These are phyloP conservation scores for Drosophila maculinotata DNA, from an alignment of 2,888 invertebrate genomes.

Conservation along the genomic window DNA sequence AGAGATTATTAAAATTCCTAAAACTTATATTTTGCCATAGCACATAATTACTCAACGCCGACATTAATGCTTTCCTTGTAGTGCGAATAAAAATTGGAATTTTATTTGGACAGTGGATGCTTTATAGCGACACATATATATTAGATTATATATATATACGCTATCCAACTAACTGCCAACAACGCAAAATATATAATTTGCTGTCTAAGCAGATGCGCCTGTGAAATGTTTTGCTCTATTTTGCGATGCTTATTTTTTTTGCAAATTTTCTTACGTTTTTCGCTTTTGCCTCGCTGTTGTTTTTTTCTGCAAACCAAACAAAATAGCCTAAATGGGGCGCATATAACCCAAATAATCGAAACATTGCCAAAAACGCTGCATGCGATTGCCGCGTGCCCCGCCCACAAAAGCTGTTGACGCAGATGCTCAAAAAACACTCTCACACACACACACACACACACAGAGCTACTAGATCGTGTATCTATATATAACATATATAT, in stretches of 20 bases:
- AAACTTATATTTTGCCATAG: constrained; percentile 2
- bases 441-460: constrained; percentile 14
- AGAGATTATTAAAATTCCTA: neutral
- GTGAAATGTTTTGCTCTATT: constrained; percentile 30
- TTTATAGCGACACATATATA: constrained; percentile 14
- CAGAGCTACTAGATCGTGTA: too few relatives aligned
- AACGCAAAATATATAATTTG: constrained; percentile 71
- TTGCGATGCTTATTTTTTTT: constrained; percentile 30
- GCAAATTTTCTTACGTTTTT: constrained; percentile 12
- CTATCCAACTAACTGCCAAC: constrained; percentile 64
- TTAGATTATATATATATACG: constrained; percentile 20
- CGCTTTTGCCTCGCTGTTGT: constrained; percentile 15
- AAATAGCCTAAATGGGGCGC: constrained; percentile 64
- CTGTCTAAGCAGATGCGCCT: constrained; percentile 57
- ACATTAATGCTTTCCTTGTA: constrained; percentile 25
- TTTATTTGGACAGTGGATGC: constrained; percentile 9
- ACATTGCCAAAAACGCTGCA: constrained; percentile 63
- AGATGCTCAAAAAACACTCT: constrained; percentile 35
- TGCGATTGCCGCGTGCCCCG: constrained; percentile 65
- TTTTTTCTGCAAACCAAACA: constrained; percentile 34
- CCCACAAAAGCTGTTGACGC: constrained; percentile 65
- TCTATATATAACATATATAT: constrained; percentile 26
- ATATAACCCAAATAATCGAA: constrained; percentile 38
- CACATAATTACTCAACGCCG: constrained; percentile 12
- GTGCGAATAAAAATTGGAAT: constrained; percentile 13